These are phyloP conservation scores for Halyomorpha halys DNA, from an alignment of 1,140 invertebrate species.

Conservation along the genomic window DNA sequence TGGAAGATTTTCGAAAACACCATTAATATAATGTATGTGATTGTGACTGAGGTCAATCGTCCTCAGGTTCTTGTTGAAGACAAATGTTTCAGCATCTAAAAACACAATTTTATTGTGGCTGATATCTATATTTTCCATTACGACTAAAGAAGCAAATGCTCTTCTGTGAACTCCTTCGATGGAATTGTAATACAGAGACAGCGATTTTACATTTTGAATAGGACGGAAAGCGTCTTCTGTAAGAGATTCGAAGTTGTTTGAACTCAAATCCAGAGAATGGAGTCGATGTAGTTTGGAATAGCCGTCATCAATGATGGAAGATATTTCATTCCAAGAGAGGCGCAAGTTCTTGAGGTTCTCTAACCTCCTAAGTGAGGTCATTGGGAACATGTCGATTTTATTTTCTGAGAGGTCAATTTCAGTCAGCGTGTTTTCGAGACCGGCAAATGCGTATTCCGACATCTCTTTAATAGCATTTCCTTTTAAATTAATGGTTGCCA, in stretches of 20 bases:
- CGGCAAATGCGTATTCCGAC: conserved; percentile 75
- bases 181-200: conserved; percentile 74
- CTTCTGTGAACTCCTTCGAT: conserved; percentile 66
- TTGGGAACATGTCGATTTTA: conserved; percentile 67
- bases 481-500: conserved; percentile 75
- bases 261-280: conserved; percentile 70
- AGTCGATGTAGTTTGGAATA: conserved; percentile 59
- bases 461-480: conserved; percentile 66
- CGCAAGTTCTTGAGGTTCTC: conserved; percentile 59
- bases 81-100: conserved; percentile 59
- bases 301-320: conserved; percentile 54
- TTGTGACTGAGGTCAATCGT: conserved; percentile 81
- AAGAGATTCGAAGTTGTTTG: conserved; percentile 69
- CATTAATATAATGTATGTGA: conserved; percentile 72
- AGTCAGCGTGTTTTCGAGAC: conserved; percentile 63
- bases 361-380: conserved; percentile 62
- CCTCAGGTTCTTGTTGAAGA: conserved; percentile 57
- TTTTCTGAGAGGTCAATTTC: conserved; percentile 81
- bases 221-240: conserved; percentile 63
- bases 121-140: conserved; percentile 73
- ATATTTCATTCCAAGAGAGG: conserved; percentile 74
- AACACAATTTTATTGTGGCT: conserved; percentile 76
- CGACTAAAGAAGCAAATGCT: conserved; percentile 57
- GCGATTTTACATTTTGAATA: conserved; percentile 62
- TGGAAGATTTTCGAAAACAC: conserved; percentile 65